Evolutionary conservation across 2,797 vertebrate genomes (phyloP), one percentile per base, ranked within the genome.

Genomic region (Danio albolineatus): DNA sequence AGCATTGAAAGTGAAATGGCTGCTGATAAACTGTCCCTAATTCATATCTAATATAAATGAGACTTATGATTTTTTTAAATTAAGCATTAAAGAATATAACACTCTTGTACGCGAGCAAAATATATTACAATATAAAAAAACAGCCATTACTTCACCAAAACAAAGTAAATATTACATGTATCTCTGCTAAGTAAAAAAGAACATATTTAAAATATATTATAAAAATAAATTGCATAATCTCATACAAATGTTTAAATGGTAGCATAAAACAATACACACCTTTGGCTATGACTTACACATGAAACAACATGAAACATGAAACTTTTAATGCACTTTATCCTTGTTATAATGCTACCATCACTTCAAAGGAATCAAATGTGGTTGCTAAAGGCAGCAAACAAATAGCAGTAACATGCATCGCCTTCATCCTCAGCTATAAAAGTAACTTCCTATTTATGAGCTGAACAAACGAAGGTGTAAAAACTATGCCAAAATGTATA

Each of bases 351-450:
- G 70, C 12, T 19, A 19, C 6, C 54, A 28, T 36, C 13, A 21
- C 43, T 60, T 60, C 13, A 44, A 48, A 59, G 38, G 14, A 7
- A 48, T 16, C 7, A 7, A 48, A 60, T 13, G 43, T 2, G 7
- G 38, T 43, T 44, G 39, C 39, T 28, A 28, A 57, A 72, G 69
- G 16, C 14, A 4, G 6, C 10, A 60, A 60, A 73, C 48, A 60
- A 60, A 60, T 10, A 61, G 43, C 7, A 21, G 1, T 2, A n/a
- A 48, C 16, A 19, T 2, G 5, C 2, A 44, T 36, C 14, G 19
- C 13, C 13, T 49, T 73, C 43, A 48, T 13, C 21, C 14, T 74
- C 21, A 10, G 44, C 43, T 73, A 17, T 49, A 61, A 74, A 73
- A 48, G 3, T 0, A 74, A 4, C 21, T 74, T 74, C 57, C 21